Percentiles rank a stretch among this genome's conserved stretches.
These are phyloP conservation scores for Conopomorpha cramerella DNA, from an alignment of 1,140 invertebrate genomes.

Conservation along the genomic window DNA sequence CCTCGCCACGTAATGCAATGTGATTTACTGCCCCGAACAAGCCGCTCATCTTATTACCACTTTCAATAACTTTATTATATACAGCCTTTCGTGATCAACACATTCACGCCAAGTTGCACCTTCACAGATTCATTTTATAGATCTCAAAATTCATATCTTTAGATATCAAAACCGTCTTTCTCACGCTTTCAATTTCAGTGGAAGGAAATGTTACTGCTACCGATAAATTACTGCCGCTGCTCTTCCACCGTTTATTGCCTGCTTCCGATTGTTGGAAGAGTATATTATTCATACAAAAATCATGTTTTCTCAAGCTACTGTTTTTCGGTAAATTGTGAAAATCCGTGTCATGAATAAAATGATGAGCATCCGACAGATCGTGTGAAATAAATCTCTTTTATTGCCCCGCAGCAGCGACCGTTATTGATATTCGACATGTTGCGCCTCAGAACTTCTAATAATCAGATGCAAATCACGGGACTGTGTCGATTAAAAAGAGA, in stretches of 20 bases:
- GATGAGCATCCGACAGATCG: conserved; percentile 13
- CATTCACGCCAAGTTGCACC: conserved; percentile 29
- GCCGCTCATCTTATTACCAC: conserved; percentile 55
- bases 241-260: too few relatives aligned
- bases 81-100: conserved; percentile 13
- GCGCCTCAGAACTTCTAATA: conserved; percentile 36
- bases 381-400: conserved; percentile 35
- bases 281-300: too few relatives aligned
- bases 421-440: conserved; percentile 45
- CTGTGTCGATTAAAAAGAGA: conserved; percentile 29
- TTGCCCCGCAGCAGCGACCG: conserved; percentile 13
- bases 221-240: too few relatives aligned
- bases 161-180: too few relatives aligned
- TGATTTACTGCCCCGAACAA: conserved; percentile 43
- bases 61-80: conserved; percentile 54
- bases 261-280: too few relatives aligned
- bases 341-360: conserved; percentile 2
- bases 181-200: too few relatives aligned
- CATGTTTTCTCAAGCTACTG: too few relatives aligned
- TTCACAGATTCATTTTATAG: too few relatives aligned
- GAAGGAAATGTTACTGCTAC: too few relatives aligned
- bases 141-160: too few relatives aligned
- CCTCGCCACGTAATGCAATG: conserved; percentile 44
- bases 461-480: conserved; percentile 46
- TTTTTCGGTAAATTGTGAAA: too few relatives aligned